Conservation (phyloP, 2,113 vertebrate species). For the Taxidea taxus region DNA sequence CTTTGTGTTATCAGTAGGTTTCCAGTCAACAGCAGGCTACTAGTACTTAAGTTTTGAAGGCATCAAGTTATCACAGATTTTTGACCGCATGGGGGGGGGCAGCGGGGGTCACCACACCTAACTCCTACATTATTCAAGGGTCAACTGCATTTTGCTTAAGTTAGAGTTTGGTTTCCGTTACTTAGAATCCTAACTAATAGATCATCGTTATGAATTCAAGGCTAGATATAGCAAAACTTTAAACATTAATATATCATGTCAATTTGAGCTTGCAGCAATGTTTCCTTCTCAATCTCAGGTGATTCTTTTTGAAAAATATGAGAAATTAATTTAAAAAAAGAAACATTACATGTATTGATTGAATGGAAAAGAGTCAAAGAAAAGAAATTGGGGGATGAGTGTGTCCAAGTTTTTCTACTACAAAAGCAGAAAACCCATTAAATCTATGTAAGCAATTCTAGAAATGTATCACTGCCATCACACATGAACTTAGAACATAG, state of each 20-base stretch:
- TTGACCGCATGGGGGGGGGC: neutral
- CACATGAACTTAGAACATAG: neutral
- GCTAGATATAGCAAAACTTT: neutral
- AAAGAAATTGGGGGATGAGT: neutral
- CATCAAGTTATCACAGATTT: neutral
- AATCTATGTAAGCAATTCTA: neutral
- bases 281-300: neutral
- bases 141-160: neutral
- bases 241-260: neutral
- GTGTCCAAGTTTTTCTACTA: neutral
- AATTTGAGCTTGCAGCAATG: neutral
- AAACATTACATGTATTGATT: neutral
- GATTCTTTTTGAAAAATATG: neutral
- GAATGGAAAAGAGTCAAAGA: neutral
- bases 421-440: neutral
- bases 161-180: neutral
- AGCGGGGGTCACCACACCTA: neutral
- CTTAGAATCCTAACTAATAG: neutral
- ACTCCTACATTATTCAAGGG: neutral
- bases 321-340: neutral
- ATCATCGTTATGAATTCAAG: neutral
- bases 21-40: neutral
- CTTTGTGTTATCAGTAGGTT: neutral
- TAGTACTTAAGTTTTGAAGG: neutral
- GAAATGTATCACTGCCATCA: neutral